A percentile compares a stretch with the other conserved stretches of the same genome.
Evolutionary conservation across 2,797 vertebrate genomes (phyloP).

Genomic region (Cirrhinus molitorella): DNA sequence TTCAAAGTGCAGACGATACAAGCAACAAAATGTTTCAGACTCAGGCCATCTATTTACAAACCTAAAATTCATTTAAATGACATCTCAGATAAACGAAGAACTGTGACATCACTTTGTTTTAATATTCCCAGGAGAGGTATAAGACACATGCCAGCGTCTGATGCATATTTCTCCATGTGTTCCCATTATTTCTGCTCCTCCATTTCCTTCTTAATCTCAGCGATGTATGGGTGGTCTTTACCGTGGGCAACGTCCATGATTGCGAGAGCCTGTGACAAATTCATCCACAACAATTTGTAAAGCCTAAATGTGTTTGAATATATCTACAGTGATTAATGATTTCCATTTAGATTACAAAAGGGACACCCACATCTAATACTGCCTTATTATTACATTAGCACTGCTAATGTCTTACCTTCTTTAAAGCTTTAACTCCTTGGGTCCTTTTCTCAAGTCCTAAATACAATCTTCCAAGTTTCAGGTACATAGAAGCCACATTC

Average conservation of each 20-base stretch:
- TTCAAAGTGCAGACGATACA: conserved; percentile 23
- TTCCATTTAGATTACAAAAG: background rate
- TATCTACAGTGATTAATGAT: background rate
- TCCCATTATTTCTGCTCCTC: conserved; percentile 77
- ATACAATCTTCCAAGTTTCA: conserved; percentile 93
- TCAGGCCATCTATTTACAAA: conserved; percentile 47
- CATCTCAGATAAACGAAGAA: conserved; percentile 33
- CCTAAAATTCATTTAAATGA: conserved; percentile 27
- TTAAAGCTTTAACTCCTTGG: conserved; percentile 88
- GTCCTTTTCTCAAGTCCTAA: conserved; percentile 88
- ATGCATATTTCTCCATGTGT: conserved; percentile 33
- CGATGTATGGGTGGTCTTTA: conserved; percentile 94
- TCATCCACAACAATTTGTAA: background rate
- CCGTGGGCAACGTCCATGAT: conserved; percentile 98
- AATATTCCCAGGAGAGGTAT: conserved; percentile 59
- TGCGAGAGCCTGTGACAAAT: conserved; percentile 83
- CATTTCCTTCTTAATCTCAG: conserved; percentile 93
- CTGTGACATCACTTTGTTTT: conserved; percentile 47
- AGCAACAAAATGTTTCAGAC: conserved; percentile 42
- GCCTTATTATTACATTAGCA: background rate
- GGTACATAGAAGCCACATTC: conserved; percentile 98
- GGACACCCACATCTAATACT: background rate
- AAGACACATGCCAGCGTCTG: conserved; percentile 68
- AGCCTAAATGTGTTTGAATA: background rate
- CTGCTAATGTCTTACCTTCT: conserved; percentile 80